Base-by-base conservation (phyloP, 2,113 vertebrate genomes). In the Symphodus melops region DNA sequence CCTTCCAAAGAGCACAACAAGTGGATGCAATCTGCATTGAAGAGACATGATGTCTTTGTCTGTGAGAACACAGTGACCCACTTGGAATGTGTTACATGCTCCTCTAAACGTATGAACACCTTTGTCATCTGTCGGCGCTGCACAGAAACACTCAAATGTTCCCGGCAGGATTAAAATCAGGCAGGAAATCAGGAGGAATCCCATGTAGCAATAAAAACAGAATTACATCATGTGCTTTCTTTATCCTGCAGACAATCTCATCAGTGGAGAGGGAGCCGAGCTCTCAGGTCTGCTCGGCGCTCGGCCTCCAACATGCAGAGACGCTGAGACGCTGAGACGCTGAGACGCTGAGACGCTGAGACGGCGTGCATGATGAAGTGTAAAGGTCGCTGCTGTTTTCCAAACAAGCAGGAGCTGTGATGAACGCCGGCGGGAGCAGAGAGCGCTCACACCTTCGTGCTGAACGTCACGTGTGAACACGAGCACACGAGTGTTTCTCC, bases 141-240 rank as follows among this genome's bases (percentile, higher is more conserved):
- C 33, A 53, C 39, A 12, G 11, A 59, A 16, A 56, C 28, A 53
- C 69, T 52, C 53, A 66, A 8, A 41, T 44, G 62, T 65, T 72
- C 12, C 41, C 46, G n/a, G 57, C n/a, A 25, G 56, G 73, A 81
- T 77, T 81, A 81, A 41, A 19, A 41, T 41, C 17, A 0, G 3
- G 49, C 33, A 65, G 60, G 42, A 63, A 75, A 68, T 42, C 64
- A 56, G 52, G 17, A 44, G 58, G 68, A 28, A 58, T 59, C 23
- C 72, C 23, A 58, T 59, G 33, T 10, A 48, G 69, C 57, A 57
- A 41, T 74, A 62, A 68, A 23, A 62, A 41, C 51, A 54, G 6
- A 54, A 67, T 86, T 57, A 81, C 79, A 82, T 89, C 87, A 85
- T 79, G 57, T 16, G 23, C 76, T 73, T 17, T 57, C n/a, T 70